Evolutionary conservation across 2,113 vertebrate species (phyloP), one percentile per base, ranked within the genome.

Genomic region (Sylvia atricapilla): DNA sequence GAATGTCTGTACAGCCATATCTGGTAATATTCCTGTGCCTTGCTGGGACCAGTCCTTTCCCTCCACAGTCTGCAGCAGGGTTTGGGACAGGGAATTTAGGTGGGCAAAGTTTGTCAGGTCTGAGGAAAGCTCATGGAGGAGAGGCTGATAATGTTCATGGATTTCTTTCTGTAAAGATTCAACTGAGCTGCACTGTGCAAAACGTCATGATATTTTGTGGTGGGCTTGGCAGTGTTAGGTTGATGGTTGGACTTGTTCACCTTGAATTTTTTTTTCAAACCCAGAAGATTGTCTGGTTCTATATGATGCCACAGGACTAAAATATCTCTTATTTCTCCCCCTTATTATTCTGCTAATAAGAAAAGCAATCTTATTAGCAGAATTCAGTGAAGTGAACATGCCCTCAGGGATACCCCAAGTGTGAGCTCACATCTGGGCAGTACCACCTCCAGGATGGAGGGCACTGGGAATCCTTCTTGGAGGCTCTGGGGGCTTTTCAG

Each of bases 281-380:
- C 5, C 21, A 47, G 20, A 20, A 67, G 9, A 20, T 31, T 67
- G 8, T 67, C 6, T 60, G 8, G 5, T 16, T 47, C 21, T 60
- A 1, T 35, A 6, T 1, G 22, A 56, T 72, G 60, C 13, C n/a
- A 68, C 37, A 75, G 35, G 15, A 75, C 13, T 46, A 6, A 60
- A 86, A 47, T 23, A 9, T 3, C 23, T 76, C 19, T 20, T 1
- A 3, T 43, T 17, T 12, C 1, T 3, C 10, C 7, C 9, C 9
- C 6, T 27, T 37, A 37, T 37, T 37, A 37, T 37, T 37, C 37
- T 37, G 37, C 37, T 37, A 37, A 37, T 37, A 37, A 37, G 37
- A 37, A 37, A 37, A 35, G 15, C 7, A 52, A 13, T 46, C 11
- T 52, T 44, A 27, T 4, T 27, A 62, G n/a, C 4, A 17, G 43